These are phyloP conservation scores for Paramisgurnus dabryanus DNA, from an alignment of 2,113 vertebrate genomes.

Conservation along the genomic window DNA sequence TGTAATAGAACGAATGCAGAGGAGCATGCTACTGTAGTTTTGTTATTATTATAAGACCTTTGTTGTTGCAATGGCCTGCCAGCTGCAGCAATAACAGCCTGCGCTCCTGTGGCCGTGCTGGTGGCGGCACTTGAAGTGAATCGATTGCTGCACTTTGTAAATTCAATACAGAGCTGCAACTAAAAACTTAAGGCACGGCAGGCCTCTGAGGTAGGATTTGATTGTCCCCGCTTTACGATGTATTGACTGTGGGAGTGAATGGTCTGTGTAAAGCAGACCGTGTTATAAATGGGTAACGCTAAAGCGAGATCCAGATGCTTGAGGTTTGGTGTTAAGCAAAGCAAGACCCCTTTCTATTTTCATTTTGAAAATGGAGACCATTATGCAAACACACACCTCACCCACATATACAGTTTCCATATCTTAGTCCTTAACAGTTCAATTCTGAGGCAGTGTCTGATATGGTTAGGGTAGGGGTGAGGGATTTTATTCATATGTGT, in stretches of 20 bases:
- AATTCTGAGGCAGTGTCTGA: conserved; percentile 57
- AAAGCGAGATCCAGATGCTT: conserved; percentile 32
- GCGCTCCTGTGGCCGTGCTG: conserved; percentile 5
- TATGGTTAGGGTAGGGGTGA: not conserved
- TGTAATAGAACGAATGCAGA: not conserved
- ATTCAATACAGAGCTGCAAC: conserved; percentile 27
- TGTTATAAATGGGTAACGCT: conserved; percentile 46
- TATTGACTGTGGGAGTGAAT: conserved; percentile 45
- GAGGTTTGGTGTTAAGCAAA: conserved; percentile 61
- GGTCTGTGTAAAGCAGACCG: conserved; percentile 43
- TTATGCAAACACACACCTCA: conserved; percentile 44
- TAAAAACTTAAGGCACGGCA: conserved; percentile 36
- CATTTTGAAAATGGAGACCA: conserved; percentile 60
- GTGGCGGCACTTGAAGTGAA: conserved; percentile 24
- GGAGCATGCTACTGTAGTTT: not conserved
- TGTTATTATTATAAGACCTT: conserved; percentile 12
- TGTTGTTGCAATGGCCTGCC: conserved; percentile 25
- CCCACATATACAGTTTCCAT: conserved; percentile 55
- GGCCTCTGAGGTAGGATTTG: conserved; percentile 23
- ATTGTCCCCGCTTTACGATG: conserved; percentile 30
- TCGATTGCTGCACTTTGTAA: conserved; percentile 35
- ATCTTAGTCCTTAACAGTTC: conserved; percentile 67
- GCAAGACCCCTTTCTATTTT: conserved; percentile 64
- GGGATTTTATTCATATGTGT: conserved; percentile 22
- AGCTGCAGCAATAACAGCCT: conserved; percentile 34